These are phyloP conservation scores for Thumatha senex DNA, from an alignment of 2,888 invertebrate species.

Conservation along the genomic window DNA sequence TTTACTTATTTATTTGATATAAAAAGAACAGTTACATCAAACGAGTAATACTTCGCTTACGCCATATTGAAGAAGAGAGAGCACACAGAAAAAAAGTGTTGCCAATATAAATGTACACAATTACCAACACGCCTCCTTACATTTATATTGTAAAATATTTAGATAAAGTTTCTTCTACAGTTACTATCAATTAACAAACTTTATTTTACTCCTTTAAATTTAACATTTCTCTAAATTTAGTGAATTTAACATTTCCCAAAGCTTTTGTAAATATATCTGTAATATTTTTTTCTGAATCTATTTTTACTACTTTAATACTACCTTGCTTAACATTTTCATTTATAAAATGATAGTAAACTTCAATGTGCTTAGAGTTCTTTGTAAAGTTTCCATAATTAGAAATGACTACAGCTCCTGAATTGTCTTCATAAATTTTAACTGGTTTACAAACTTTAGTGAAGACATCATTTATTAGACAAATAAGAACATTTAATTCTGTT, in stretches of 20 bases:
- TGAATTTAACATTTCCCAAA: constrained; percentile 7
- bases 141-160: too few species aligned
- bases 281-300: not conserved
- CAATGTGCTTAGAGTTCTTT: constrained; percentile 27
- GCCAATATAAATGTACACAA: too few species aligned
- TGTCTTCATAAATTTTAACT: constrained; percentile 25
- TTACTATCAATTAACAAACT: too few species aligned
- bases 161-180: too few species aligned
- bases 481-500: constrained; percentile 5
- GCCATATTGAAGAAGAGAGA: too few species aligned
- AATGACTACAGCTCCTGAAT: constrained; percentile 23
- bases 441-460: constrained; percentile 4
- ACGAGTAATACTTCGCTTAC: too few species aligned
- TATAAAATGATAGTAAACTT: constrained; percentile 13
- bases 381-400: constrained; percentile 28
- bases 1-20: too few species aligned
- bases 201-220: too few species aligned
- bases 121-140: too few species aligned
- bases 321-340: constrained; percentile 3
- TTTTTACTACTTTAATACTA: not conserved
- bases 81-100: too few species aligned
- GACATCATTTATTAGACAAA: constrained; percentile 2
- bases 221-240: constrained; percentile 10
- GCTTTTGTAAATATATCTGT: constrained; percentile 1
- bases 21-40: too few species aligned